A percentile compares a stretch with the other conserved stretches of the same genome.
Evolutionary conservation across 2,797 vertebrate genomes (phyloP).

Genomic region (Calcarius lapponicus): DNA sequence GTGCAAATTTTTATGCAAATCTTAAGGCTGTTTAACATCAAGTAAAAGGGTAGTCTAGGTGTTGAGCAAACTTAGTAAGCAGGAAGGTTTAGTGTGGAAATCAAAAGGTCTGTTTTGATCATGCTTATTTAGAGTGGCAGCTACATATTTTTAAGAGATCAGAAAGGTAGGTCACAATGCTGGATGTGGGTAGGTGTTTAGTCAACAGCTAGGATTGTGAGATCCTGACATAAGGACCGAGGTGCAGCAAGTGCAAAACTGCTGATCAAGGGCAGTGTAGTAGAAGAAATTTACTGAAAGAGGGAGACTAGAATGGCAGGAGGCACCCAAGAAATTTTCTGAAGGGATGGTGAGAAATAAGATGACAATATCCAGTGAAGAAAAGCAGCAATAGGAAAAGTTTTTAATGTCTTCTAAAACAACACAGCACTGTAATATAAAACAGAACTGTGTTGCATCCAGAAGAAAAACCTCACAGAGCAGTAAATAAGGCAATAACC

Average conservation of each 20-base stretch:
- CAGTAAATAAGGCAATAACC: neutral
- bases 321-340: neutral
- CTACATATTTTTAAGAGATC: neutral
- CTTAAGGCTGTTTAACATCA: neutral
- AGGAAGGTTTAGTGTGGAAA: neutral
- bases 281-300: neutral
- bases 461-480: neutral
- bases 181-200: slow-evolving; percentile 52
- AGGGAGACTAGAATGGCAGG: neutral
- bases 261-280: neutral
- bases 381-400: neutral
- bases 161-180: slow-evolving; percentile 46
- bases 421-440: neutral
- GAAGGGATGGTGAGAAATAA: neutral
- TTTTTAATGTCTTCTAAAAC: neutral
- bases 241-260: neutral
- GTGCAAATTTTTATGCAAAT: neutral
- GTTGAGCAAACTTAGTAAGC: slow-evolving; percentile 1
- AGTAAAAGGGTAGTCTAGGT: neutral
- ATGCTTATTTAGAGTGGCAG: slow-evolving; percentile 4
- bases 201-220: slow-evolving; percentile 25
- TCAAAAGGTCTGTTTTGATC: neutral
- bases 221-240: slow-evolving; percentile 4
- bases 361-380: neutral
- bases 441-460: neutral